Evolutionary conservation across 92 coral and sea anemone species (phyloP), one percentile per base, ranked within the genome.

Genomic region (Siderastrea siderea): DNA sequence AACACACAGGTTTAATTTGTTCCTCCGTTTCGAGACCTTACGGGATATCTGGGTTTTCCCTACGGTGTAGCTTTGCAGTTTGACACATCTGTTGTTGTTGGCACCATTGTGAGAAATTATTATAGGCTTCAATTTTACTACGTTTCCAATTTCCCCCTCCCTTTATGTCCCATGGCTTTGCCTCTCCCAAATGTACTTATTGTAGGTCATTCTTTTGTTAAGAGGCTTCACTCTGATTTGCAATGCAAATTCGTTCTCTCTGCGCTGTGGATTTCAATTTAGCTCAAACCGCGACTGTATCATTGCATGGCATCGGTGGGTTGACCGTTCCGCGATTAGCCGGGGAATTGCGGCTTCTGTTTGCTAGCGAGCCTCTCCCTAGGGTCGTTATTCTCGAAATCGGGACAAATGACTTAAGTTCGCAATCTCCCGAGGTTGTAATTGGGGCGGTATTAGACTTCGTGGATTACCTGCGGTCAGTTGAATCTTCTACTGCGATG

Each of bases 131-230:
- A 12, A 8, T 8, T 60, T 11, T 60, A 11, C 64, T 60, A 60
- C 0, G 64, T 60, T 60, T 60, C 64, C 64, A 60, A 11, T 60
- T 60, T 60, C 19, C 64, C 64, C 14, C 16, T 75, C 15, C n/a
- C 51, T 26, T 13, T 58, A 15, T 78, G 68, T 79, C 69, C 57
- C 44, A 71, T 83, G 87, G 63, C 79, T 50, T n/a, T n/a, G n/a
- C n/a, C n/a, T n/a, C n/a, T 61, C 64, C 88, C 61, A 72, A 57
- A 74, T 44, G 71, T 84, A 9, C 78, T 84, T 48, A 84, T 84
- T 45, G 44, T 17, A 9, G 80, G 79, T 19, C 81, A 84, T 72
- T 84, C 88, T 5, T 84, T 84, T 73, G 88, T 84, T 46, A 53
- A 60, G 46, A 53, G 76, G 50, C 72, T 81, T 38, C 59, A 50